A percentile compares a stretch with the other conserved stretches of the same genome.
phyloP scores from a whole-genome alignment of 2,888 invertebrate genomes.

The Andrena haemorrhoa region DNA sequence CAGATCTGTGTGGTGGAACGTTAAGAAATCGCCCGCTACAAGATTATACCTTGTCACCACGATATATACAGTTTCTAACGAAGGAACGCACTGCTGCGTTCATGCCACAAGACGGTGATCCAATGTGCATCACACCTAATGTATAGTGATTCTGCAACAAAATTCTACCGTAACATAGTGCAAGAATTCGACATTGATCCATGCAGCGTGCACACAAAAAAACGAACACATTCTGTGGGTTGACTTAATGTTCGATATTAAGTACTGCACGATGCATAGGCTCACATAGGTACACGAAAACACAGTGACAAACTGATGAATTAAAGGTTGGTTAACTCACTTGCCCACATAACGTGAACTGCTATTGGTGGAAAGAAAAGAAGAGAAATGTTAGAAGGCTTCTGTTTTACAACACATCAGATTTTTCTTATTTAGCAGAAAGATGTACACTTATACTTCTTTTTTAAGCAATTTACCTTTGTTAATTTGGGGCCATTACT shows the following conservation, averaged over 20 bases:
- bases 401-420: constrained; percentile 38
- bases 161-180: constrained; percentile 7
- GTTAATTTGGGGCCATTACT: constrained; percentile 80
- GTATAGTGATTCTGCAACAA: constrained; percentile 90
- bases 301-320: constrained; percentile 27
- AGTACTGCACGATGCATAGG: constrained; percentile 42
- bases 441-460: constrained; percentile 44
- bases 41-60: constrained; percentile 91
- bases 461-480: constrained; percentile 79
- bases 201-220: constrained; percentile 65
- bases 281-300: constrained; percentile 17
- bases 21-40: background rate
- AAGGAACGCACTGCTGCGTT: constrained; percentile 99
- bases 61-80: constrained; percentile 97
- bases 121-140: constrained; percentile 97
- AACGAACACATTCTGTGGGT: constrained; percentile 36
- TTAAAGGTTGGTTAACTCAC: constrained; percentile 79
- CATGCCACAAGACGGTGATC: constrained; percentile 99
- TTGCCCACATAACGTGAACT: constrained; percentile 85
- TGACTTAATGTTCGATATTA: constrained; percentile 32
- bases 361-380: constrained; percentile 78
- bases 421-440: constrained; percentile 30
- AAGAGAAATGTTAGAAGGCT: constrained; percentile 60
- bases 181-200: background rate
- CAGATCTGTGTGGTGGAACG: background rate